Conservation (phyloP, 2,113 vertebrate genomes). For the Indicator indicator region DNA sequence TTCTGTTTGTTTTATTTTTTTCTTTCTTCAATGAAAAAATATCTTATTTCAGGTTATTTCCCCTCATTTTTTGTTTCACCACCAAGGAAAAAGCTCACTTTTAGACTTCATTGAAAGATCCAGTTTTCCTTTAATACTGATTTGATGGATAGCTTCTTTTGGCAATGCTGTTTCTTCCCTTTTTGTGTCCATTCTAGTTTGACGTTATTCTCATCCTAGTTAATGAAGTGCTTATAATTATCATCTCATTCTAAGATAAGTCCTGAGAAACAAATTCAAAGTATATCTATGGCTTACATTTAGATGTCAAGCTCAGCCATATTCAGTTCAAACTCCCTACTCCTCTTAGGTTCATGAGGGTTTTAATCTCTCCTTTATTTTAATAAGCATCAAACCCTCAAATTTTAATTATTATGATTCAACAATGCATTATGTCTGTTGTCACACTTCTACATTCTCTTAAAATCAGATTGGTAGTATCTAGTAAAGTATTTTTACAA, state of each 20-base stretch:
- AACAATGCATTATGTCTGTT: background rate
- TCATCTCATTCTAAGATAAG: background rate
- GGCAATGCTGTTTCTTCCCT: background rate
- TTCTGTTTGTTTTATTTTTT: too few species aligned
- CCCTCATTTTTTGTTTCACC: background rate
- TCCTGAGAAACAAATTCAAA: background rate
- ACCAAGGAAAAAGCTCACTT: background rate
- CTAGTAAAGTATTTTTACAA: background rate
- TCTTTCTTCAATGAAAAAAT: background rate
- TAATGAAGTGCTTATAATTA: background rate
- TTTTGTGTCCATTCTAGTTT: background rate
- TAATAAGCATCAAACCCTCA: background rate
- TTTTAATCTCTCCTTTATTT: background rate
- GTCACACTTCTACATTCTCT: background rate
- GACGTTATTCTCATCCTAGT: rapidly evolving
- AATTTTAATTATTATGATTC: background rate
- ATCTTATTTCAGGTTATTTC: rapidly evolving
- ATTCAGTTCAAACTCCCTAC: background rate
- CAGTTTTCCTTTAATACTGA: background rate
- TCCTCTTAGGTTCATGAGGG: background rate
- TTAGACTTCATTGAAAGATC: background rate
- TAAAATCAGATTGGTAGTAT: background rate
- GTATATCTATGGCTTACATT: background rate
- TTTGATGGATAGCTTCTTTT: background rate
- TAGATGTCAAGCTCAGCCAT: background rate